These are phyloP conservation scores for Herpailurus yagouaroundi DNA, from an alignment of 2,113 vertebrate genomes.

Conservation along the genomic window DNA sequence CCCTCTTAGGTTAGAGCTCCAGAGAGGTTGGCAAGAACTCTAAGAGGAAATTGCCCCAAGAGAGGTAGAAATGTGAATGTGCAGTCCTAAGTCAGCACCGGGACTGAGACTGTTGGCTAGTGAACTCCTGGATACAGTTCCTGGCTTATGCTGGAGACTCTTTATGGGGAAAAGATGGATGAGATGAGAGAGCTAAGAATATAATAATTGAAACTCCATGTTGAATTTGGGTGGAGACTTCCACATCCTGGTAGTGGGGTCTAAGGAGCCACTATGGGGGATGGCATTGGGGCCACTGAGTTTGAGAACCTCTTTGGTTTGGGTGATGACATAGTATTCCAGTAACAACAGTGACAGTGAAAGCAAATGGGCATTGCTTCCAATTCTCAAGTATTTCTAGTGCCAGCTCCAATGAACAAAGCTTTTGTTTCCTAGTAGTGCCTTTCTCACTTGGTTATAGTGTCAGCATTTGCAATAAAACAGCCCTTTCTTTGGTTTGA, in stretches of 20 bases:
- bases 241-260: not conserved
- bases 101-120: not conserved
- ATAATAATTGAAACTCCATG: not conserved
- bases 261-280: not conserved
- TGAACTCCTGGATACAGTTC: not conserved
- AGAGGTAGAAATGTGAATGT: not conserved
- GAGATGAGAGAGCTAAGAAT: not conserved
- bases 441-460: not conserved
- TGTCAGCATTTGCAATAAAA: not conserved
- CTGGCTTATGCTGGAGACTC: not conserved
- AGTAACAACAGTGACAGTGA: not conserved
- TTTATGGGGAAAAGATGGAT: not conserved
- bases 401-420: not conserved
- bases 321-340: not conserved
- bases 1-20: not conserved
- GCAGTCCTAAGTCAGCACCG: not conserved
- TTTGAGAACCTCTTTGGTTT: not conserved
- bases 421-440: not conserved
- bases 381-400: not conserved
- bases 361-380: not conserved
- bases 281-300: not conserved
- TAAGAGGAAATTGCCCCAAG: not conserved
- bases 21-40: not conserved
- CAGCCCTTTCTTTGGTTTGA: conserved; percentile 7
- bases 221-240: not conserved